These are phyloP conservation scores for Carollia perspicillata DNA, from an alignment of 2,113 vertebrate species.

Conservation along the genomic window DNA sequence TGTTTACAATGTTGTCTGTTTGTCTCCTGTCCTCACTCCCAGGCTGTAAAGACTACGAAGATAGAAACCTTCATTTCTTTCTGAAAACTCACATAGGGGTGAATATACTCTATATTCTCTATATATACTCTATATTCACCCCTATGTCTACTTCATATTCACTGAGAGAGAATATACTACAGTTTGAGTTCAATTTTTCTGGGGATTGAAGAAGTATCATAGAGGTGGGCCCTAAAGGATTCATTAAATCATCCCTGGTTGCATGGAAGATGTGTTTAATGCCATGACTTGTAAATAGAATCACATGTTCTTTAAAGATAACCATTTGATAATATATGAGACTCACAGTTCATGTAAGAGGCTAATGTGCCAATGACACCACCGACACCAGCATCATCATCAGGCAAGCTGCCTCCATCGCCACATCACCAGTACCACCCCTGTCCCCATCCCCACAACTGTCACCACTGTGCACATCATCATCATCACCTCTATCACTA, in stretches of 20 bases:
- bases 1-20: not conserved
- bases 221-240: not conserved
- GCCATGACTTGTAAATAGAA: not conserved
- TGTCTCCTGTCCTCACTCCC: not conserved
- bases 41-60: not conserved
- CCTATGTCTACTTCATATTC: too few relatives aligned
- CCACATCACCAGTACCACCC: too few relatives aligned
- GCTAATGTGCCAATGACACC: too few relatives aligned
- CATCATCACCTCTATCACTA: not conserved
- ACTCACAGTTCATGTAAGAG: not conserved
- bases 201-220: not conserved
- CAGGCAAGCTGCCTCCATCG: too few relatives aligned
- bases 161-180: not conserved
- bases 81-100: not conserved
- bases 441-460: not conserved
- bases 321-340: not conserved
- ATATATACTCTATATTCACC: too few relatives aligned
- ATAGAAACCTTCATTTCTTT: not conserved
- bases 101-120: not conserved
- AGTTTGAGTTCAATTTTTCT: not conserved
- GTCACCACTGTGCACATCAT: not conserved
- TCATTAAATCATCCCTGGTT: not conserved
- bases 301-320: not conserved
- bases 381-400: not conserved
- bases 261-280: not conserved